Base-by-base conservation (phyloP, 1,140 invertebrate genomes). In the Bombyx mandarina region DNA sequence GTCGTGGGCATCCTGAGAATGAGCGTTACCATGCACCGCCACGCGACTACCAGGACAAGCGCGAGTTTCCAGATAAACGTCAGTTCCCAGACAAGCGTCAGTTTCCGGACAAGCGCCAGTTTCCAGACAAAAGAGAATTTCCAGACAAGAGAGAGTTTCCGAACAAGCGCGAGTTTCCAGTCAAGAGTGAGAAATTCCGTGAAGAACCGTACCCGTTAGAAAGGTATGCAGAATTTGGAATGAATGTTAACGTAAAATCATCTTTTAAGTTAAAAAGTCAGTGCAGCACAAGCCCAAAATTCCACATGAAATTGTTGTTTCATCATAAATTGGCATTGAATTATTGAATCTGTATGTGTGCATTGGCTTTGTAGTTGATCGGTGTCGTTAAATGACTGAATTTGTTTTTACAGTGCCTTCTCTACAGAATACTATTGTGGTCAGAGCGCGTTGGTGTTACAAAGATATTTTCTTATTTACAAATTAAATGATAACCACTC, bases 381-480 rank as follows among this genome's bases (percentile, higher is more conserved):
- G 64, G 73, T 73, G 70, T 68, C 64, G 75, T 82, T 81, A 86
- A 83, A 84, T 66, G 58, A 82, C 73, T 83, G 69, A 82, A 84
- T 86, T 86, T 86, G 65, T 86, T 83, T 86, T 86, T 86, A 84
- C 83, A 86, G 81, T 84, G 81, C 77, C 81, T 71, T 71, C 79
- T 86, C 83, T 78, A 82, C 83, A 83, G 81, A 86, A 75, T 79
- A 77, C 80, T 79, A 58, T 86, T 75, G 79, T 82, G 79, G 83
- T 82, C 76, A 72, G 78, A 84, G 75, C 63, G 76, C 82, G 71
- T 78, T 62, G 79, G 71, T 76, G 77, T 81, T 82, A 61, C 83
- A 83, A 79, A 84, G 73, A 82, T 75, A 75, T 80, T 84, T 84
- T 71, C 78, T 71, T 74, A 74, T 79, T 80, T 83, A 73, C 72